Evolutionary conservation across 2,888 invertebrate species (phyloP), one percentile per base, ranked within the genome.

Genomic region (Ditula angustiorana): DNA sequence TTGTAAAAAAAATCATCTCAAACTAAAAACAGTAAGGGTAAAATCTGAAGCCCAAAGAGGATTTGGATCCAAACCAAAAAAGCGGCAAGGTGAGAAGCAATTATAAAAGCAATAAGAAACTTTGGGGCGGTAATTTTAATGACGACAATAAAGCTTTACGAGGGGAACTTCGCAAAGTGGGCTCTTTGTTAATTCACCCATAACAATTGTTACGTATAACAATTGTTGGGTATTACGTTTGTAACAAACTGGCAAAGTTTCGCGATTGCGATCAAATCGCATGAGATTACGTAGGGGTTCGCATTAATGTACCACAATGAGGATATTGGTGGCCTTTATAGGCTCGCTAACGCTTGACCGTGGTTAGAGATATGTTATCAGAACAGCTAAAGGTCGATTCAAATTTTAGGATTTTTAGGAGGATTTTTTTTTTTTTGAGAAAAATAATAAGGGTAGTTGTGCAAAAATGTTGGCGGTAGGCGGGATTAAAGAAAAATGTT

Each of bases 21-120:
- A 33, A 11, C 2, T 19, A 44, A 46, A 19, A 41, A 28, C 7
- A 4, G n/a, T n/a, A n/a, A n/a, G n/a, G n/a, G n/a, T n/a, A n/a
- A 11, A 21, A 5, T 46, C 35, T 44, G 4, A 16, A n/a, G n/a
- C 5, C 19, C 10, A n/a, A 33, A 61, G 58, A n/a, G n/a, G n/a
- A n/a, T n/a, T n/a, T n/a, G n/a, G n/a, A n/a, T n/a, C 23, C 53
- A 28, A 23, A 23, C 24, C 33, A 56, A 67, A 66, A 62, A 60
- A 62, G 28, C 46, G 61, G 61, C 69, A 77, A 78, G 76, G 77
- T 74, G 71, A 69, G 69, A 77, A 75, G 73, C 75, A 77, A 78
- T 78, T 78, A 75, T 67, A 76, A 76, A 71, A 75, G 74, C 74
- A 75, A 77, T 75, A 72, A 72, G 70, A 69, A 77, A 76, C 69